Evolutionary conservation across 2,888 invertebrate genomes (phyloP).

Genomic region (Calliscelio sp.): DNA sequence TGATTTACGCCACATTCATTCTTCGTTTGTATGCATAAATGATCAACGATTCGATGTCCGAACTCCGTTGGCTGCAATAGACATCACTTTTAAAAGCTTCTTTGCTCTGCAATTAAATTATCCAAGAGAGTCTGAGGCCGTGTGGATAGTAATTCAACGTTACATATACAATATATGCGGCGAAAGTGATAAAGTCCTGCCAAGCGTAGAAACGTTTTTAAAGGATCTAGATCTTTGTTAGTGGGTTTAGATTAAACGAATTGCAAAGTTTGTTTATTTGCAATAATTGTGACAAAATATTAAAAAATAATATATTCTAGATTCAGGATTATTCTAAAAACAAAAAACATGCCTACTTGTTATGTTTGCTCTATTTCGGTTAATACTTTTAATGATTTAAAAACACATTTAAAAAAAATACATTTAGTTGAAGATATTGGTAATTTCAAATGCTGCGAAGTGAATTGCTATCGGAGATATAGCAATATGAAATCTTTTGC

Average conservation of each 20-base stretch:
- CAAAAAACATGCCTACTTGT: conserved; percentile 29
- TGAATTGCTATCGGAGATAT: neutral
- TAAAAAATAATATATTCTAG: too few relatives aligned
- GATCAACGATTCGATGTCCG: conserved; percentile 39
- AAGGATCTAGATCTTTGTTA: conserved; percentile 35
- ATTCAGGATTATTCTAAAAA: too few relatives aligned
- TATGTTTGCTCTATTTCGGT: neutral
- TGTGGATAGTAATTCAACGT: conserved; percentile 59
- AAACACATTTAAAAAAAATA: conserved; percentile 17
- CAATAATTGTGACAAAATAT: neutral
- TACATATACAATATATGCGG: conserved; percentile 16
- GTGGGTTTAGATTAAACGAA: neutral
- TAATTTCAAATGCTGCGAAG: conserved; percentile 17
- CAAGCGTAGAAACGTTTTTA: conserved; percentile 45
- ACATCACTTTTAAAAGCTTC: conserved; percentile 63
- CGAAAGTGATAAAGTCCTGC: conserved; percentile 42
- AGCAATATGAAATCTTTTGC: neutral
- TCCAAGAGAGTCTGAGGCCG: conserved; percentile 51
- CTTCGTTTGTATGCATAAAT: conserved; percentile 62
- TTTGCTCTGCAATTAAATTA: conserved; percentile 58
- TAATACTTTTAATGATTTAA: neutral
- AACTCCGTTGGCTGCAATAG: conserved; percentile 49
- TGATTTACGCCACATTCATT: conserved; percentile 31
- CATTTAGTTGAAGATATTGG: conserved; percentile 17
- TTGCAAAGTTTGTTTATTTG: neutral